Percentiles rank a stretch among this genome's conserved stretches.
Evolutionary conservation across 35 echinoderm and acorn worm species (phyloP).

Genomic region (Strongylocentrotus purpuratus): DNA sequence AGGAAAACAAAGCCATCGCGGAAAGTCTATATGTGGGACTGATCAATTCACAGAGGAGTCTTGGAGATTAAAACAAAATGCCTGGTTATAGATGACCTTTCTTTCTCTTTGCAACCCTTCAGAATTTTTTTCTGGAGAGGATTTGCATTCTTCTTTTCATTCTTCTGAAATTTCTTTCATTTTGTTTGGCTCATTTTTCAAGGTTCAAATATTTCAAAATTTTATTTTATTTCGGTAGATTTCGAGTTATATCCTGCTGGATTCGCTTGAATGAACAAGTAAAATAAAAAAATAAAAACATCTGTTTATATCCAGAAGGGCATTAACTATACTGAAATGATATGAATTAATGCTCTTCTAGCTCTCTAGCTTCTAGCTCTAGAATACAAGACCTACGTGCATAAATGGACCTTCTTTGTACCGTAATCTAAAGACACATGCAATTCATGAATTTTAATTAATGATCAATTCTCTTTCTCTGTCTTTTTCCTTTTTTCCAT

Average conservation of each 20-base stretch:
- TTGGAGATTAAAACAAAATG: not conserved
- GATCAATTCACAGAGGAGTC: not conserved
- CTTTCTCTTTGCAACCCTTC: not conserved
- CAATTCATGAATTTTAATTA: no score
- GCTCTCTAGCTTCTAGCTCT: no score
- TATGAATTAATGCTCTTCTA: no score
- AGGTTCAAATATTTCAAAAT: not conserved
- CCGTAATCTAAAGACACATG: no score
- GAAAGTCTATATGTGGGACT: not conserved
- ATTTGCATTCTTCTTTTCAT: not conserved
- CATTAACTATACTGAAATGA: no score
- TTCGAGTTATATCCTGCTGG: not conserved
- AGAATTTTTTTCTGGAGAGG: not conserved
- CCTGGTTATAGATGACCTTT: not conserved
- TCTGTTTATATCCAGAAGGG: no score
- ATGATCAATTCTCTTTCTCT: no score
- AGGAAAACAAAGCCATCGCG: not conserved
- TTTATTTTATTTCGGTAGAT: not conserved
- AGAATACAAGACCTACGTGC: no score
- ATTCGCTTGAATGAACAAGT: not conserved
- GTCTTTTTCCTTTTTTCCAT: not conserved
- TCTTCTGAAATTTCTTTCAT: not conserved
- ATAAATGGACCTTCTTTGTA: no score
- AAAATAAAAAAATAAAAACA: no score
- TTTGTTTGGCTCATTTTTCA: not conserved